phyloP scores from a whole-genome alignment of 2,888 invertebrate species.

The Agrotis ipsilon region DNA sequence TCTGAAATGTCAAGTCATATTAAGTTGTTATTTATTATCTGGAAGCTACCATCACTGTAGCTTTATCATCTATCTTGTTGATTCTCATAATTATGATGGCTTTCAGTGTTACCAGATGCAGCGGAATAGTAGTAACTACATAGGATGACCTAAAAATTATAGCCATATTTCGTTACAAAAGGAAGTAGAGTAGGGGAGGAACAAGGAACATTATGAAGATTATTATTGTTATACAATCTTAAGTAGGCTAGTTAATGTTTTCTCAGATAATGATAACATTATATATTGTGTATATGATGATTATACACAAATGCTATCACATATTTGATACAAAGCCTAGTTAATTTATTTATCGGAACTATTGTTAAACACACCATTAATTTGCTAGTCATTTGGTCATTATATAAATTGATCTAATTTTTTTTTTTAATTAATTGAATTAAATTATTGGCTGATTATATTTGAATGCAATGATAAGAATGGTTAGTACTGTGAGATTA shows the following conservation, averaged over 20 bases:
- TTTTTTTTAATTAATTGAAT: conserved; percentile 22
- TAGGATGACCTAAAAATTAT: too few species aligned
- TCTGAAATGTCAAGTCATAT: background rate
- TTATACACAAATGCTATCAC: conserved; percentile 34
- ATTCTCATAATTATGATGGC: background rate
- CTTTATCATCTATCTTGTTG: background rate
- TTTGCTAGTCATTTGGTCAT: conserved; percentile 14
- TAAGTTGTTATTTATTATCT: background rate
- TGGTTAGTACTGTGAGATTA: conserved; percentile 7
- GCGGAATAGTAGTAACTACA: background rate
- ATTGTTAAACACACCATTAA: conserved; percentile 11
- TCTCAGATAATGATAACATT: conserved; percentile 25
- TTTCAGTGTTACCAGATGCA: background rate
- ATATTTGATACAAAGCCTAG: conserved; percentile 33
- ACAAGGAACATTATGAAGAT: conserved; percentile 7
- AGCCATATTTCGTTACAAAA: background rate
- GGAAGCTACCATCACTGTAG: background rate
- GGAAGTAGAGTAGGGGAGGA: background rate
- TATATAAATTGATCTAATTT: conserved; percentile 26
- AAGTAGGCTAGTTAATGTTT: conserved; percentile 1
- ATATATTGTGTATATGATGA: too few species aligned
- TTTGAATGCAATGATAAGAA: conserved; percentile 23
- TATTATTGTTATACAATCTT: conserved; percentile 1
- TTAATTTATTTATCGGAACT: conserved; percentile 28
- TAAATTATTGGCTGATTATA: conserved; percentile 7